phyloP scores from a whole-genome alignment of 2,888 invertebrate species.

The Drosophila anomelani region DNA sequence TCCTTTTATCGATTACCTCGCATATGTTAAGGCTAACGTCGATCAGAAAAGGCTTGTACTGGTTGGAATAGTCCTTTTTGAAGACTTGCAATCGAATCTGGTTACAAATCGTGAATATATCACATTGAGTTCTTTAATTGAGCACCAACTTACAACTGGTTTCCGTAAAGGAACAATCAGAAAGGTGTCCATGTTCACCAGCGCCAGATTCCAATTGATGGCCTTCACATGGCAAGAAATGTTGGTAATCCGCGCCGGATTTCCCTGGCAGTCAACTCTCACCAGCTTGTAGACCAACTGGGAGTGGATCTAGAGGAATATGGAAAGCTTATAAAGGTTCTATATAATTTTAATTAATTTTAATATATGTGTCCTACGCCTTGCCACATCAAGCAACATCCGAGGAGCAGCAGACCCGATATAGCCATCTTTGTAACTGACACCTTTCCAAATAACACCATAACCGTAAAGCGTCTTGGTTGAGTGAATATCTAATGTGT shows the following conservation, averaged over 20 bases:
- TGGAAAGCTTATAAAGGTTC: fast-evolving
- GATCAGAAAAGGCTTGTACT: conserved; percentile 50
- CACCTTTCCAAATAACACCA: not conserved
- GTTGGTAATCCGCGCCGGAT: not conserved
- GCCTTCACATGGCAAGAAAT: conserved; percentile 38
- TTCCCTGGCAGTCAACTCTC: not conserved
- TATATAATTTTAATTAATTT: too few species aligned
- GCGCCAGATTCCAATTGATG: conserved; percentile 38
- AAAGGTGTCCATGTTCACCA: conserved; percentile 31
- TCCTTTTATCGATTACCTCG: conserved; percentile 28
- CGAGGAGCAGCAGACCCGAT: not conserved
- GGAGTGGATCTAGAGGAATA: not conserved
- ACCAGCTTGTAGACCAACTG: not conserved
- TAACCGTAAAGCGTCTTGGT: too few species aligned
- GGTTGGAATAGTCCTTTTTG: conserved; percentile 47
- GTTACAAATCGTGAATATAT: too few species aligned
- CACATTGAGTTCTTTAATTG: too few species aligned
- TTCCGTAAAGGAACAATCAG: conserved; percentile 5
- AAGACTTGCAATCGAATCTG: not conserved
- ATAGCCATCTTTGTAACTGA: not conserved
- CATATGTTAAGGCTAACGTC: conserved; percentile 40
- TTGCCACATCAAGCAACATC: not conserved
- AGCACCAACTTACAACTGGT: not conserved
- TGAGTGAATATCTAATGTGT: not conserved
- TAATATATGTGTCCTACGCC: not conserved